Conservation (phyloP, 2,888 invertebrate species). For the Drosophila lacicola region DNA sequence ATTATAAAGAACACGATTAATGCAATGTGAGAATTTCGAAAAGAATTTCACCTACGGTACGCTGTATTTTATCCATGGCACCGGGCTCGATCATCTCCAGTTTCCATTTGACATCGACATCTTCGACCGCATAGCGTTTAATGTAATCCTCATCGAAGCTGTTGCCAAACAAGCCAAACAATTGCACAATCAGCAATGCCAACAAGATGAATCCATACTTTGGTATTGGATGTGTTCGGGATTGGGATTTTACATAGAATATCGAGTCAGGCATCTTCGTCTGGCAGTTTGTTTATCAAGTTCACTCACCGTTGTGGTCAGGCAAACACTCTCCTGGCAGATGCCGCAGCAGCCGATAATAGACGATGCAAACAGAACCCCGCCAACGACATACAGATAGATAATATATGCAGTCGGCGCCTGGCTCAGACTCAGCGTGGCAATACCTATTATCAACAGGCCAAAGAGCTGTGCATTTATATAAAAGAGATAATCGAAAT, state of each 20-base stretch:
- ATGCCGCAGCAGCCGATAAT: slow-evolving; percentile 80
- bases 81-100: slow-evolving; percentile 70
- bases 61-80: slow-evolving; percentile 77
- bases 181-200: slow-evolving; percentile 89
- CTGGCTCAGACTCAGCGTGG: slow-evolving; percentile 53
- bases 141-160: slow-evolving; percentile 87
- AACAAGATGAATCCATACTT: slow-evolving; percentile 91
- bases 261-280: not conserved
- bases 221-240: slow-evolving; percentile 12
- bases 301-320: slow-evolving; percentile 75
- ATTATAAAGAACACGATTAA: not conserved
- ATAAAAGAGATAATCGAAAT: no score
- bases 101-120: slow-evolving; percentile 86
- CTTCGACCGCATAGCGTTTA: slow-evolving; percentile 86
- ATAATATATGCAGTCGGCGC: slow-evolving; percentile 65
- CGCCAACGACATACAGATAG: slow-evolving; percentile 70
- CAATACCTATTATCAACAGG: slow-evolving; percentile 66
- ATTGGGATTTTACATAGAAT: slow-evolving; percentile 14
- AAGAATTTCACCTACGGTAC: slow-evolving; percentile 55
- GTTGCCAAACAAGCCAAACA: slow-evolving; percentile 88
- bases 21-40: not conserved
- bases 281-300: slow-evolving; percentile 24
- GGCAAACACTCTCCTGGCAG: slow-evolving; percentile 72
- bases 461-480: slow-evolving; percentile 65
- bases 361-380: slow-evolving; percentile 66